A percentile compares a stretch with the other conserved stretches of the same genome.
phyloP scores from a whole-genome alignment of 2,888 invertebrate genomes.

The Drosophila merina region DNA sequence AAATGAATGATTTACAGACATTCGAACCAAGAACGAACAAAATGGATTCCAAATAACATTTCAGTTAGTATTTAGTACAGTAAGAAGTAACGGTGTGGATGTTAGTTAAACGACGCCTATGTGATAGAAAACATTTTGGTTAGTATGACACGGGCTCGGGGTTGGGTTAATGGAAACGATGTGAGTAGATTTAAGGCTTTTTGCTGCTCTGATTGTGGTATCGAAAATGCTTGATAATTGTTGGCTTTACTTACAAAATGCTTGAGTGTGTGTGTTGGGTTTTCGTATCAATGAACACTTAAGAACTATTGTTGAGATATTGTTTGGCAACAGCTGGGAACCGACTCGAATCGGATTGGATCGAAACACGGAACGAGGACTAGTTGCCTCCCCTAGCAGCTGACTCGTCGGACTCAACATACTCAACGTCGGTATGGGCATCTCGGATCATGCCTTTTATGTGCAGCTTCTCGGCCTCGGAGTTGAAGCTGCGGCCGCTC shows the following conservation, averaged over 20 bases:
- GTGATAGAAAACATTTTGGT: slow-evolving; percentile 47
- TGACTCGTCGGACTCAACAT: slow-evolving; percentile 84
- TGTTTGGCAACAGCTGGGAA: slow-evolving; percentile 28
- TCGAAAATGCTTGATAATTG: slow-evolving; percentile 59
- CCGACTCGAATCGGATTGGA: slow-evolving; percentile 19
- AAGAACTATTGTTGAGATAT: slow-evolving; percentile 54
- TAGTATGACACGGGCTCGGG: slow-evolving; percentile 59
- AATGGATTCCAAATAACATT: slow-evolving; percentile 64
- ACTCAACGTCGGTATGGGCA: slow-evolving; percentile 85
- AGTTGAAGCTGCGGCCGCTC: slow-evolving; percentile 83
- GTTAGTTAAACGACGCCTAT: slow-evolving; percentile 65
- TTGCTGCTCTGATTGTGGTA: slow-evolving; percentile 56
- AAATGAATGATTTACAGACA: slow-evolving; percentile 51
- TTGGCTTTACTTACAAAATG: slow-evolving; percentile 75
- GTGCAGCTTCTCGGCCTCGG: slow-evolving; percentile 84
- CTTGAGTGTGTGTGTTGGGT: slow-evolving; percentile 57
- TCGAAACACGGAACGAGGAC: slow-evolving; percentile 19
- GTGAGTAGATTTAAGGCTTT: slow-evolving; percentile 52
- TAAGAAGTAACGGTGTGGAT: slow-evolving; percentile 29
- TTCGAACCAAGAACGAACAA: slow-evolving; percentile 55
- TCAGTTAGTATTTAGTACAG: slow-evolving; percentile 59
- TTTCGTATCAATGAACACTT: slow-evolving; percentile 49
- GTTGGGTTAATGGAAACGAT: slow-evolving; percentile 52
- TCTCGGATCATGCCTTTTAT: slow-evolving; percentile 85
- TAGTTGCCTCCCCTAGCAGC: slow-evolving; percentile 77